Base-by-base conservation (phyloP, 2,797 vertebrate genomes). In the Pogoniulus pusillus region DNA sequence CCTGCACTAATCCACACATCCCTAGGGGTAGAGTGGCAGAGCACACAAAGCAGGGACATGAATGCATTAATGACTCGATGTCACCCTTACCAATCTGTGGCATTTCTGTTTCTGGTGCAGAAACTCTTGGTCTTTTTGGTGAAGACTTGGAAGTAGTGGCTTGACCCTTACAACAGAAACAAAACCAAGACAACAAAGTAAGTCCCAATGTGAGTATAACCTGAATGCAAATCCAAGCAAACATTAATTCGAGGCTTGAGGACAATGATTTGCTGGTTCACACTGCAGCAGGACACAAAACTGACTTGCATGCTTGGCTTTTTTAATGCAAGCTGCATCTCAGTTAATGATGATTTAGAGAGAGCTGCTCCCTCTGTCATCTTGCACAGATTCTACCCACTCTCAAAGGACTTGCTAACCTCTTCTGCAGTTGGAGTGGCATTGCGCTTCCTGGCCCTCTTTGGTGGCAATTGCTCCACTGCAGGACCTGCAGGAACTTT, bases 41-140 rank as follows among this genome's bases (percentile, higher is more conserved):
- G 41, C 7, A 17, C n/a, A 47, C 16, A n/a, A 78, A 26, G 64
- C 5, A 89, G n/a, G 47, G 12, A 53, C 34, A 90, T 55, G n/a
- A 93, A 54, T 0, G 0, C 80, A 35, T 24, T 12, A 12, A 18
- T 34, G 82, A 60, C 32, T 16, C 62, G 27, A 17, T 57, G n/a
- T 30, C 39, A 82, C 68, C 35, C 97, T 97, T 94, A 98, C 97
- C 97, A 59, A 93, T 34, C 49, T 96, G 89, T 51, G 93, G 84
- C 85, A 87, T 94, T 83, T 94, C 95, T 91, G 39, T 65, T 37
- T 68, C 86, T 75, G 71, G 43, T 30, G 57, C 64, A 90, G 93
- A 87, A 72, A n/a, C 27, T 51, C 53, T 54, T 59, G 92, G 87
- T 91, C 85, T 95, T 91, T 64, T 71, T 86, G 79, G 34, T 4